A percentile compares a stretch with the other conserved stretches of the same genome.
phyloP scores from a whole-genome alignment of 1,140 invertebrate species.

The Solenopsis invicta region DNA sequence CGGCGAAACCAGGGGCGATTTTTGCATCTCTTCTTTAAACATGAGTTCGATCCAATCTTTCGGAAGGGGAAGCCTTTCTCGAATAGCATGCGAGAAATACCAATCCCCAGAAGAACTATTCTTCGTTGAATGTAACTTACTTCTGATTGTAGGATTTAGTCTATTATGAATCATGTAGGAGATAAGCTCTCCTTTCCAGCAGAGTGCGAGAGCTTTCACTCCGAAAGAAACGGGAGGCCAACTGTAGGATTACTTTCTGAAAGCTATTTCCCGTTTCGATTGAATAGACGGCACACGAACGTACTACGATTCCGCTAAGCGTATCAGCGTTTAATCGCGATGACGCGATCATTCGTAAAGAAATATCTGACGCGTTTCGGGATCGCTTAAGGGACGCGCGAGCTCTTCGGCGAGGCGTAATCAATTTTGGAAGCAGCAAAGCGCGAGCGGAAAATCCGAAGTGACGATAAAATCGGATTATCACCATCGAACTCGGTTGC shows the following conservation, averaged over 20 bases:
- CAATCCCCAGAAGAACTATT: background rate
- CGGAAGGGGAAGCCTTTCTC: background rate
- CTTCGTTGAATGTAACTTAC: background rate
- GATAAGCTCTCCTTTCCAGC: slow-evolving; percentile 36
- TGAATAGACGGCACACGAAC: background rate
- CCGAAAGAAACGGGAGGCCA: slow-evolving; percentile 1
- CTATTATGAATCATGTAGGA: background rate
- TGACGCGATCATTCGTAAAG: slow-evolving; percentile 1
- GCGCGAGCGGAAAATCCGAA: slow-evolving; percentile 47
- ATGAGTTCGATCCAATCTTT: slow-evolving; percentile 42
- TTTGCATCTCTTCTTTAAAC: slow-evolving; percentile 48
- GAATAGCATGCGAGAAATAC: background rate
- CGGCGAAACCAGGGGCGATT: slow-evolving; percentile 39
- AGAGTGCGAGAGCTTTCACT: background rate
- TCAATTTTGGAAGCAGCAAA: slow-evolving; percentile 28
- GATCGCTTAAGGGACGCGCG: background rate
- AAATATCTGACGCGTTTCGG: slow-evolving; percentile 13
- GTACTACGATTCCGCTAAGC: background rate
- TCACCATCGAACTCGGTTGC: slow-evolving; percentile 15
- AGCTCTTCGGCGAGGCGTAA: slow-evolving; percentile 25
- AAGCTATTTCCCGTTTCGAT: background rate
- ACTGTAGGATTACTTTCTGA: background rate
- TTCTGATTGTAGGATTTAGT: background rate
- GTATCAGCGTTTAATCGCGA: slow-evolving; percentile 18
- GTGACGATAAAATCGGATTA: slow-evolving; percentile 59